Base-by-base conservation (phyloP, 2,888 invertebrate species). In the Melanchra persicariae region DNA sequence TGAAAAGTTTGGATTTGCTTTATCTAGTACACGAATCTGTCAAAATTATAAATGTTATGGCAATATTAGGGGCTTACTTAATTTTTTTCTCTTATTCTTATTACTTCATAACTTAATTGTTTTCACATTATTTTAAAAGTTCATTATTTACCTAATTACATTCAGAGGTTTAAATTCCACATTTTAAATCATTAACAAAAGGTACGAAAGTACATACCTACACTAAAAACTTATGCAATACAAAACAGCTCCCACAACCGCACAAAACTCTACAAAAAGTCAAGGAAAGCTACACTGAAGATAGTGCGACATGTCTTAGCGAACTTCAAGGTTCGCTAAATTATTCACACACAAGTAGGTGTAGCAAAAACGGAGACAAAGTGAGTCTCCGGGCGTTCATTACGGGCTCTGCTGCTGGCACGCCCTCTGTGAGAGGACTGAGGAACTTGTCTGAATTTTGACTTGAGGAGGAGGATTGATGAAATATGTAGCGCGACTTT, bases 331-430 rank as follows among this genome's bases (percentile, higher is more conserved):
- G 77, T 67, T 76, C 79, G 69, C 74, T 87, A 88, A 89, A 90
- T 90, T 89, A 90, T 91, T 90, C 90, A 90, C 84, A 84, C 79
- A 84, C 85, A 85, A 86, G 87, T 87, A 87, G 87, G 83, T 86
- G 88, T 87, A 88, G 88, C 86, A 91, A 91, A 92, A 92, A 93
- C 85, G 82, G 85, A 92, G 90, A 91, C 89, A 90, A 89, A 92
- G 91, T 91, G 90, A 87, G 89, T 86, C 87, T 88, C 87, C 84
- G 82, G 87, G 87, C 91, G 89, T 92, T 92, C 93, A 92, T 93
- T 93, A 93, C 88, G 85, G 83, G 47, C 67, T 55, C 74, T 79
- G 79, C 70, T 30, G 34, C 85, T 85, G 85, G 84, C 89, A 84
- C 87, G 70, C 70, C 78, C 74, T 81, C 60, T 74, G n/a, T 67